Conservation (phyloP, 2,797 vertebrate genomes). For the Syngnathus rostellatus region DNA sequence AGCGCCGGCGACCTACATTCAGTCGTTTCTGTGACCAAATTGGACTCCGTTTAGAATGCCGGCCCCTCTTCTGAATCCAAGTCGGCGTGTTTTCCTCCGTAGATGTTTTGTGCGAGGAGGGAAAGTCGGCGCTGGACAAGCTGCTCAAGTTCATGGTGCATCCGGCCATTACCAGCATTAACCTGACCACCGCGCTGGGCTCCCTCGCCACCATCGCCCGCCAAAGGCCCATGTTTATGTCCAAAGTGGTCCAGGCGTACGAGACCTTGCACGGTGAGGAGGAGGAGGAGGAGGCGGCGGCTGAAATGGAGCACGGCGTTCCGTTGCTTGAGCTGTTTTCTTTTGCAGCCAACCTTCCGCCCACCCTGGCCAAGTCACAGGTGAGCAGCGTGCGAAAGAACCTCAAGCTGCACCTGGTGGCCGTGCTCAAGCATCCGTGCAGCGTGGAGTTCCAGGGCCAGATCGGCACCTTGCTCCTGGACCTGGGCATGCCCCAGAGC, state of each 20-base stretch:
- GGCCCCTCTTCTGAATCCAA: neutral
- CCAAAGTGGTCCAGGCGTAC: slow-evolving; percentile 90
- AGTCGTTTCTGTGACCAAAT: too few relatives aligned
- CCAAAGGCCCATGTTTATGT: slow-evolving; percentile 96
- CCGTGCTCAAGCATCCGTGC: slow-evolving; percentile 83
- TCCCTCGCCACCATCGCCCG: slow-evolving; percentile 85
- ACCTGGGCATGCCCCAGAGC: slow-evolving; percentile 85
- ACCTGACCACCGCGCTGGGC: slow-evolving; percentile 86
- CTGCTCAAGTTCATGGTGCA: slow-evolving; percentile 95
- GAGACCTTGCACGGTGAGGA: slow-evolving; percentile 85
- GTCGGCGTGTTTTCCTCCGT: neutral
- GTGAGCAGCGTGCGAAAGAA: slow-evolving; percentile 95
- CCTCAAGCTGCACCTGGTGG: slow-evolving; percentile 86
- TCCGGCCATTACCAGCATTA: slow-evolving; percentile 93
- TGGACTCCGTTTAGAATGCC: too few relatives aligned
- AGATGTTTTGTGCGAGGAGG: slow-evolving; percentile 81
- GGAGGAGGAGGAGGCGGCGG: too few relatives aligned
- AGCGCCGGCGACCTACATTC: too few relatives aligned
- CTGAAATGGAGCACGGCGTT: neutral
- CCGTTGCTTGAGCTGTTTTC: neutral
- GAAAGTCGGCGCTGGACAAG: slow-evolving; percentile 81
- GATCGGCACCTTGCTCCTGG: slow-evolving; percentile 85
- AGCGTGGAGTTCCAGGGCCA: slow-evolving; percentile 88
- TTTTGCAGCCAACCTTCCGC: slow-evolving; percentile 82
- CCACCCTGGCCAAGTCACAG: slow-evolving; percentile 91